Conservation (phyloP, 2,888 invertebrate genomes). For the Harpalus rufipes region DNA sequence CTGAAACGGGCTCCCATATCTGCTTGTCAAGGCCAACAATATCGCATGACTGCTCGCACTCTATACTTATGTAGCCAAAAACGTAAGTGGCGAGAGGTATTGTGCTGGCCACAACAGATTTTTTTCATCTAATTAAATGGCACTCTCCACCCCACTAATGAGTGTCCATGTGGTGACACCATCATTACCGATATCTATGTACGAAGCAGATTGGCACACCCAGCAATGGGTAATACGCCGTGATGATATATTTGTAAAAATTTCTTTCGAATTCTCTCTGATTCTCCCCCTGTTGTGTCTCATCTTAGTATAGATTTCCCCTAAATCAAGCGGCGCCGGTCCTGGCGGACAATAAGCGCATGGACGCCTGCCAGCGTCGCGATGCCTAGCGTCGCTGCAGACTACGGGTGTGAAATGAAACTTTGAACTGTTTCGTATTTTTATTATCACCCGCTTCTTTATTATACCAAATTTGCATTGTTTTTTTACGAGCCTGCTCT, state of each 20-base stretch:
- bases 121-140: too few species aligned
- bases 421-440: slow-evolving; percentile 71
- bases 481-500: slow-evolving; percentile 52
- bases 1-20: too few species aligned
- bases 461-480: slow-evolving; percentile 70
- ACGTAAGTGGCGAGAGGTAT: too few species aligned
- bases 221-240: too few species aligned
- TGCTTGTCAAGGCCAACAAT: too few species aligned
- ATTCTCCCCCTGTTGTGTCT: neutral
- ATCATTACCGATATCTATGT: too few species aligned
- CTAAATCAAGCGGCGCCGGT: slow-evolving; percentile 58
- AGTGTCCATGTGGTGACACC: too few species aligned
- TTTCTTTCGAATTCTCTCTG: neutral
- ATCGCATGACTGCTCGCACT: too few species aligned
- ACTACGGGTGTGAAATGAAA: slow-evolving; percentile 70
- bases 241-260: neutral
- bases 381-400: slow-evolving; percentile 7
- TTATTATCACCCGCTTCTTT: slow-evolving; percentile 72
- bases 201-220: too few species aligned
- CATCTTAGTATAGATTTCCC: slow-evolving; percentile 49
- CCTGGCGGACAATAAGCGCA: slow-evolving; percentile 47
- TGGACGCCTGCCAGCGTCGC: slow-evolving; percentile 55
- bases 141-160: too few species aligned
- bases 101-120: too few species aligned
- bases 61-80: too few species aligned